These are phyloP conservation scores for Dione vanillae DNA, from an alignment of 2,888 invertebrate species.

Conservation along the genomic window DNA sequence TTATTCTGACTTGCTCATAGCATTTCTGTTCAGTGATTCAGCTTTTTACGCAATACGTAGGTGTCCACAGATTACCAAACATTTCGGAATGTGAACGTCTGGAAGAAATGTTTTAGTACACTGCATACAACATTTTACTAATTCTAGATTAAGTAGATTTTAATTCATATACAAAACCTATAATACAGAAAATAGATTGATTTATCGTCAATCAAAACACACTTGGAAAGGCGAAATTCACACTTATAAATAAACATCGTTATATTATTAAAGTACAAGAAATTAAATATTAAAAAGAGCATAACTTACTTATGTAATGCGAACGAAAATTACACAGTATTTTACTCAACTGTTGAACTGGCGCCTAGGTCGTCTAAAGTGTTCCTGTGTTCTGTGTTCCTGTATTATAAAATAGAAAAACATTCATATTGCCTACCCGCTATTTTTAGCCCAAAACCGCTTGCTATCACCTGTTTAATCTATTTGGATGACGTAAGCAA, in stretches of 20 bases:
- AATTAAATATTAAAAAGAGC: not conserved
- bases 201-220: too few species aligned
- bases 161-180: too few species aligned
- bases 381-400: not conserved
- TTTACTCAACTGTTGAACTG: not conserved
- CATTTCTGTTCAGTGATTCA: conserved; percentile 82
- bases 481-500: conserved; percentile 14
- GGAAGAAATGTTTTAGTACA: conserved; percentile 48
- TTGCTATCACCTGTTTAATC: conserved; percentile 17
- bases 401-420: conserved; percentile 12
- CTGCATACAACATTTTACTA: too few species aligned
- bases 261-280: too few species aligned
- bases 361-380: too few species aligned
- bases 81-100: conserved; percentile 64
- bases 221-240: not conserved
- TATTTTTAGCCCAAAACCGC: conserved; percentile 29
- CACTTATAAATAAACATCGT: too few species aligned
- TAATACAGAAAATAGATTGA: too few species aligned
- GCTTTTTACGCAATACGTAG: conserved; percentile 72
- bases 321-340: not conserved
- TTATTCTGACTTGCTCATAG: conserved; percentile 76
- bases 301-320: too few species aligned
- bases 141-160: too few species aligned
- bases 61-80: conserved; percentile 63
- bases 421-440: conserved; percentile 10